Conservation (phyloP, 2,113 vertebrate species). For the Furnarius figulus region DNA sequence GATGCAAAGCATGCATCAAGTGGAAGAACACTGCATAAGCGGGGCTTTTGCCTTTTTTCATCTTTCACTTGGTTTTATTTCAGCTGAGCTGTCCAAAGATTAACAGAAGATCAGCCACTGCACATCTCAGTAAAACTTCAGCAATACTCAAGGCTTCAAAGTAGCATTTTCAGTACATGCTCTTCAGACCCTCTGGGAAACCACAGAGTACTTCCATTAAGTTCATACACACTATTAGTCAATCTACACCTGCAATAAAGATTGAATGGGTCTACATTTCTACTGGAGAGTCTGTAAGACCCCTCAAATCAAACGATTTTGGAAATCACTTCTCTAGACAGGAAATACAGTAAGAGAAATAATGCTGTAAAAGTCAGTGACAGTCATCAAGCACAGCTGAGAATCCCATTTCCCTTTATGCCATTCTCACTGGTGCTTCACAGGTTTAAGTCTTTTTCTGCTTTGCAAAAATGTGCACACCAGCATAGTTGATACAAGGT, state of each 20-base stretch:
- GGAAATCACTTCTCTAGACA: background rate
- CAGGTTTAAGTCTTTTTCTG: background rate
- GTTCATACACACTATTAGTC: background rate
- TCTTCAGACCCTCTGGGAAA: background rate
- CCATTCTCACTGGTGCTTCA: background rate
- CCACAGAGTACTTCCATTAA: background rate
- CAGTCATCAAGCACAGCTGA: background rate
- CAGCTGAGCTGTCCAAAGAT: background rate
- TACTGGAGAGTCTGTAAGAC: background rate
- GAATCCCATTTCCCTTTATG: background rate
- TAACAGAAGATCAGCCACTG: background rate
- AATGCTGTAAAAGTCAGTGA: background rate
- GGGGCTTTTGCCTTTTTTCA: background rate
- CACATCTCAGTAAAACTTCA: background rate
- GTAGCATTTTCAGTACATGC: background rate
- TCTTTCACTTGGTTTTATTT: background rate
- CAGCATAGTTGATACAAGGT: background rate
- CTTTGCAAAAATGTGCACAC: background rate
- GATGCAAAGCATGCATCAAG: background rate
- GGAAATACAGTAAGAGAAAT: background rate
- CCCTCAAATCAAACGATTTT: background rate
- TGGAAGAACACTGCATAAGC: background rate
- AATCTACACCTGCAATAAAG: background rate
- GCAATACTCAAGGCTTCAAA: background rate
- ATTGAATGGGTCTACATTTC: background rate